Evolutionary conservation across 2,888 invertebrate species (phyloP).

Genomic region (Volucella inflata): DNA sequence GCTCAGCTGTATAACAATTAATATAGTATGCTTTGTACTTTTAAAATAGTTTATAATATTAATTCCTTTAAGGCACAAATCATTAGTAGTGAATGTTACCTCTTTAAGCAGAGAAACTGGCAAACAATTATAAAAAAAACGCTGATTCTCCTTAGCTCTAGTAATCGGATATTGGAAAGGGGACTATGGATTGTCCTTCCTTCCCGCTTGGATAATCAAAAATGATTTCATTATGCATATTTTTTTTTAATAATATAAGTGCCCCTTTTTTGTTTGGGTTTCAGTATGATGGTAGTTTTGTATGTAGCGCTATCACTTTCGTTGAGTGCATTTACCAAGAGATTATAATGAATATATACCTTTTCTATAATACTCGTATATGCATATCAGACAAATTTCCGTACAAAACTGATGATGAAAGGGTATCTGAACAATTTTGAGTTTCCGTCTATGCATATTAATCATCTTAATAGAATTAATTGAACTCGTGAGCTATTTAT

Average conservation of each 20-base stretch:
- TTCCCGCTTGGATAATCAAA: slow-evolving; percentile 57
- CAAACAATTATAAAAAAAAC: slow-evolving; percentile 46
- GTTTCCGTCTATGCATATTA: no score
- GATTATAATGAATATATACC: no score
- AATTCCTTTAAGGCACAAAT: slow-evolving; percentile 45
- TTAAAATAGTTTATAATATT: background rate
- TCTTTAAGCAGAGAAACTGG: slow-evolving; percentile 42
- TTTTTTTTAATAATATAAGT: slow-evolving; percentile 28
- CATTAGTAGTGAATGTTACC: slow-evolving; percentile 37
- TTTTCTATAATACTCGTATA: no score
- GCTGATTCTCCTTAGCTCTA: slow-evolving; percentile 35
- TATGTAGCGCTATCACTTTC: no score
- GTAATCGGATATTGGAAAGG: slow-evolving; percentile 18
- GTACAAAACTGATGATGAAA: no score
- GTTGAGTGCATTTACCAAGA: no score
- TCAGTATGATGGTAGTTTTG: background rate
- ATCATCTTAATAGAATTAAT: no score
- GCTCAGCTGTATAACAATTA: no score
- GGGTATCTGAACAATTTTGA: no score
- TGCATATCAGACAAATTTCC: no score
- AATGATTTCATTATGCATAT: slow-evolving; percentile 47
- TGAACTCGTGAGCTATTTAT: no score
- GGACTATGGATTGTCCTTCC: slow-evolving; percentile 56
- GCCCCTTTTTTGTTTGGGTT: slow-evolving; percentile 22
- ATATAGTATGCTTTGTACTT: no score